Evolutionary conservation across 92 coral and sea anemone species (phyloP), one percentile per base, ranked within the genome.

Genomic region (Phenganax subtilis): DNA sequence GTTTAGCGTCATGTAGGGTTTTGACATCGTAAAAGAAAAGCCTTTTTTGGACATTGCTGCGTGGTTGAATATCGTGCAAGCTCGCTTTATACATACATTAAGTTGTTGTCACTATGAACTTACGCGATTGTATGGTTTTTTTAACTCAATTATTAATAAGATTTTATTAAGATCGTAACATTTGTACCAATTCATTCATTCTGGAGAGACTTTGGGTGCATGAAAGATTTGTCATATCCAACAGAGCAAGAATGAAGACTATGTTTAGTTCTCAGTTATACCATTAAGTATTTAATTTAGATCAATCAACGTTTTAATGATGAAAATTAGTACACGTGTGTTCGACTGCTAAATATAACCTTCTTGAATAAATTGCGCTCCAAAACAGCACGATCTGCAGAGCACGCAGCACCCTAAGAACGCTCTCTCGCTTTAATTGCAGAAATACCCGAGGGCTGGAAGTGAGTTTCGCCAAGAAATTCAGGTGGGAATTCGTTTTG

Each of bases 391-490:
- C 73, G 31, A 68, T 17, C 54, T 68, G 73, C 5, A 68, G 54
- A 12, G 73, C 16, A 9, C 11, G n/a, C 53, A 37, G 37, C 16
- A 68, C 73, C 53, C 53, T 37, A 68, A 12, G 54, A 37, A 37
- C 47, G 73, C 73, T 30, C 73, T 10, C 31, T 12, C 14, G 16
- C 73, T 68, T 30, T 51, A 3, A 68, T 28, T 68, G 20, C 29
- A 53, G n/a, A 14, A 10, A 68, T 29, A 68, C 12, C 73, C 14
- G 72, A 51, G 73, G 11, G 37, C 31, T 30, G 47, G 53, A 68
- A 68, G 16, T 31, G 53, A 67, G 51, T 67, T 31, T 67, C 47
- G 73, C 73, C 73, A 68, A 68, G 73, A 30, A 30, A 68, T 68
- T 30, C 47, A 3, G 54, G 16, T 68, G 54, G 30, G 73, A 68